Evolutionary conservation across 2,888 invertebrate species (phyloP).

Genomic region (Megaustenia siamemsis): DNA sequence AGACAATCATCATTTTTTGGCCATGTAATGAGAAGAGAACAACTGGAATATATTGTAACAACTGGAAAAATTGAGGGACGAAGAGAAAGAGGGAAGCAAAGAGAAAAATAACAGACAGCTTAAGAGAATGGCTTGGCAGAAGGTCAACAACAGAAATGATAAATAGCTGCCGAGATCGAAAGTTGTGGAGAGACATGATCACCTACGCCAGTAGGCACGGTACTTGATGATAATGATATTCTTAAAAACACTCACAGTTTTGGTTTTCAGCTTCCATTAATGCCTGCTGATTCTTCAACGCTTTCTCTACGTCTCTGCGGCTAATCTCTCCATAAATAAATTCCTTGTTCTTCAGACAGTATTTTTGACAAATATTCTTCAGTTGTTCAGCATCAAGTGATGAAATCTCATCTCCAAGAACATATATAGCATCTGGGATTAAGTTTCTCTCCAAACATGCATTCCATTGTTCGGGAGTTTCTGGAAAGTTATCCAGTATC

Average conservation of each 20-base stretch:
- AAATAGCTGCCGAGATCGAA: too few species aligned
- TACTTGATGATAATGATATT: too few species aligned
- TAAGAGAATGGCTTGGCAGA: too few species aligned
- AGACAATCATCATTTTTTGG: too few species aligned
- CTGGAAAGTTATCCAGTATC: slow-evolving; percentile 80
- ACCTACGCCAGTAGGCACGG: too few species aligned
- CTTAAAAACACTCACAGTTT: slow-evolving; percentile 30
- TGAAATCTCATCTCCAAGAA: slow-evolving; percentile 73
- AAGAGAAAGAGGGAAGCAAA: too few species aligned
- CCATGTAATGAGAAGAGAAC: too few species aligned
- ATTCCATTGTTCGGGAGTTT: slow-evolving; percentile 78
- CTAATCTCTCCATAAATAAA: slow-evolving; percentile 34
- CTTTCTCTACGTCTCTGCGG: slow-evolving; percentile 38
- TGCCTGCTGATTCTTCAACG: slow-evolving; percentile 39
- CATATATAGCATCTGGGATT: slow-evolving; percentile 78
- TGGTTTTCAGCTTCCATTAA: slow-evolving; percentile 53
- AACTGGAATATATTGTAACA: too few species aligned
- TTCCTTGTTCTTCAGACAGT: slow-evolving; percentile 37
- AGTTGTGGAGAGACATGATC: too few species aligned
- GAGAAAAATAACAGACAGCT: too few species aligned
- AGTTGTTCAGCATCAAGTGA: slow-evolving; percentile 3
- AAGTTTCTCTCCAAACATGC: slow-evolving; percentile 76
- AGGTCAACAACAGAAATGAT: too few species aligned
- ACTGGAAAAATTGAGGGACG: too few species aligned
- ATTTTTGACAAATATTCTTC: slow-evolving; percentile 13